Percentiles rank a stretch among this genome's conserved stretches.
These are phyloP conservation scores for Canis aureus DNA, from an alignment of 2,113 vertebrate genomes.

Conservation along the genomic window DNA sequence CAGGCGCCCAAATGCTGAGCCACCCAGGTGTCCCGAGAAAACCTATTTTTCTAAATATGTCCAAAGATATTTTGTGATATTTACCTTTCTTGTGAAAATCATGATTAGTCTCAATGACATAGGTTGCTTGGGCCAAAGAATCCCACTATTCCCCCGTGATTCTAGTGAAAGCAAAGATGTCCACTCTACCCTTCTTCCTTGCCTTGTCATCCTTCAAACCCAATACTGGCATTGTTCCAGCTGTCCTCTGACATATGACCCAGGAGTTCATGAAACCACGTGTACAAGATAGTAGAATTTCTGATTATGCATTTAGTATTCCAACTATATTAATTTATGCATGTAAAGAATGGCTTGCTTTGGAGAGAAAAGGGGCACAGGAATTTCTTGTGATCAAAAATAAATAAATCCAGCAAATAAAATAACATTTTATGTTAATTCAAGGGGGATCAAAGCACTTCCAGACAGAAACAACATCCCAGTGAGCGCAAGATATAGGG, in stretches of 20 bases:
- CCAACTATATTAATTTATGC: background rate
- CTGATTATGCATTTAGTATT: background rate
- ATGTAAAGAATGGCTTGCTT: background rate
- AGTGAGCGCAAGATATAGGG: background rate
- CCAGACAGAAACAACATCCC: background rate
- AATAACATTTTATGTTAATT: background rate
- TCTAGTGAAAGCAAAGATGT: background rate
- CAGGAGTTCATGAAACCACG: background rate
- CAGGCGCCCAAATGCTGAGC: too few species aligned
- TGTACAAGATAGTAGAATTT: background rate
- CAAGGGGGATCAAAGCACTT: background rate
- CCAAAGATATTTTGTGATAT: background rate
- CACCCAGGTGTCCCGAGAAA: background rate
- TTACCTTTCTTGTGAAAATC: constrained; percentile 38
- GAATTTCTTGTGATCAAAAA: background rate
- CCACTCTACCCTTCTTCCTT: background rate
- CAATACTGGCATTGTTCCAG: background rate
- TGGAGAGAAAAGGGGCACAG: background rate
- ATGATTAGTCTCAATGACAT: background rate
- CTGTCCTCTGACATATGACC: background rate
- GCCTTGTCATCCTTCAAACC: background rate
- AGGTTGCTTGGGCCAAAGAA: background rate
- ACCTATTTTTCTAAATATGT: background rate
- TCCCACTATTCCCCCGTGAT: background rate
- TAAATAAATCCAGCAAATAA: background rate